phyloP scores from a whole-genome alignment of 1,140 invertebrate species.

The Bombus confusus region DNA sequence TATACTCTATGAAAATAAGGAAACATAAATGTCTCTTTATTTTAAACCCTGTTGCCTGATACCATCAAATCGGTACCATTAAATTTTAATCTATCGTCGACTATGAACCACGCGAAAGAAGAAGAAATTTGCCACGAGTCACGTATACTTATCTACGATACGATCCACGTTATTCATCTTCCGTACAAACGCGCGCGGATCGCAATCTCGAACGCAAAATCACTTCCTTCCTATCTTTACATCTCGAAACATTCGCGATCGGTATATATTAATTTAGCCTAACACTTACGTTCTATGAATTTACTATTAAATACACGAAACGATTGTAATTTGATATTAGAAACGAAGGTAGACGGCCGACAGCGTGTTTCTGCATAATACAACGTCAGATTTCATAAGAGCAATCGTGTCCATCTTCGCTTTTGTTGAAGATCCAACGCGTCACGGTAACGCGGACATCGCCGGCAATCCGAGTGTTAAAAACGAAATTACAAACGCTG shows the following conservation, averaged over 20 bases:
- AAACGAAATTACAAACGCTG: slow-evolving; percentile 6
- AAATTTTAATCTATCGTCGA: not conserved
- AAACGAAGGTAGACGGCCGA: not conserved
- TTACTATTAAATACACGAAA: not conserved
- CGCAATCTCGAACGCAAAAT: not conserved
- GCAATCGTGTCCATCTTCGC: not conserved
- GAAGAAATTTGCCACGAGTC: not conserved
- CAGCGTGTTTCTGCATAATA: not conserved
- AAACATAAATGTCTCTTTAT: too few relatives aligned
- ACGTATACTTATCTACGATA: not conserved
- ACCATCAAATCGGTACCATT: not conserved
- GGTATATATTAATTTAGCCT: not conserved
- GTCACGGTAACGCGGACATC: slow-evolving; percentile 12
- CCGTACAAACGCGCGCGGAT: not conserved
- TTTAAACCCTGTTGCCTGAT: too few relatives aligned
- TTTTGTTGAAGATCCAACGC: slow-evolving; percentile 10
- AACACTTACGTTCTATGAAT: not conserved
- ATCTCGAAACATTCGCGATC: not conserved
- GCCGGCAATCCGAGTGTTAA: slow-evolving; percentile 2
- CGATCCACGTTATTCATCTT: not conserved
- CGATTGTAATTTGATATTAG: not conserved
- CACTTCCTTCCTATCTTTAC: not conserved
- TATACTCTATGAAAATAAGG: too few relatives aligned
- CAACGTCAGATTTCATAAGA: not conserved
- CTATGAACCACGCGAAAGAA: not conserved